phyloP scores from a whole-genome alignment of 2,888 invertebrate genomes.

The Nebria salina region DNA sequence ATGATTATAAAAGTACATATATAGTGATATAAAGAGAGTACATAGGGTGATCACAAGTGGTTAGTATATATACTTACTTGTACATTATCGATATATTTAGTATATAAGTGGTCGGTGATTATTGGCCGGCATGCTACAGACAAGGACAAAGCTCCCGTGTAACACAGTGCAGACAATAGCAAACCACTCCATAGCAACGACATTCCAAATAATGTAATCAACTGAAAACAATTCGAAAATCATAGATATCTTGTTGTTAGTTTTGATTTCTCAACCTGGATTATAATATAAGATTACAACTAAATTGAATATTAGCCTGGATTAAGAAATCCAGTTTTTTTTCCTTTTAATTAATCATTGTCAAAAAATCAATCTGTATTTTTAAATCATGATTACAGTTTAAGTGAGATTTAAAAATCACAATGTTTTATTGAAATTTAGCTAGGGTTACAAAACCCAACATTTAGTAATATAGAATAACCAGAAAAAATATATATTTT shows the following conservation, averaged over 20 bases:
- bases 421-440: not conserved
- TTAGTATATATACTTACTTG: constrained; percentile 45
- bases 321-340: not conserved
- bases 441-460: too few species aligned
- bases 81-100: constrained; percentile 49
- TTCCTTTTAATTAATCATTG: not conserved
- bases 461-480: too few species aligned
- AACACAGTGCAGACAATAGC: constrained; percentile 47
- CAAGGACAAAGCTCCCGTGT: constrained; percentile 45
- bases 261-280: not conserved
- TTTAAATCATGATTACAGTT: not conserved
- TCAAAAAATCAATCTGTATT: not conserved
- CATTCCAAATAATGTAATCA: constrained; percentile 36
- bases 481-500: too few species aligned
- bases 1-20: not conserved
- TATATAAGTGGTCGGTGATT: constrained; percentile 47
- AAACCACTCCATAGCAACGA: constrained; percentile 49
- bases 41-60: not conserved
- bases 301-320: not conserved
- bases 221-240: constrained; percentile 27
- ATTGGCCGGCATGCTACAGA: constrained; percentile 49
- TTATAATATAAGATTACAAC: not conserved
- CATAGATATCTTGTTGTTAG: not conserved
- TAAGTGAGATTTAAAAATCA: not conserved
- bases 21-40: not conserved